phyloP scores from a whole-genome alignment of 1,140 invertebrate species.

The Alviniconcha marisindica region DNA sequence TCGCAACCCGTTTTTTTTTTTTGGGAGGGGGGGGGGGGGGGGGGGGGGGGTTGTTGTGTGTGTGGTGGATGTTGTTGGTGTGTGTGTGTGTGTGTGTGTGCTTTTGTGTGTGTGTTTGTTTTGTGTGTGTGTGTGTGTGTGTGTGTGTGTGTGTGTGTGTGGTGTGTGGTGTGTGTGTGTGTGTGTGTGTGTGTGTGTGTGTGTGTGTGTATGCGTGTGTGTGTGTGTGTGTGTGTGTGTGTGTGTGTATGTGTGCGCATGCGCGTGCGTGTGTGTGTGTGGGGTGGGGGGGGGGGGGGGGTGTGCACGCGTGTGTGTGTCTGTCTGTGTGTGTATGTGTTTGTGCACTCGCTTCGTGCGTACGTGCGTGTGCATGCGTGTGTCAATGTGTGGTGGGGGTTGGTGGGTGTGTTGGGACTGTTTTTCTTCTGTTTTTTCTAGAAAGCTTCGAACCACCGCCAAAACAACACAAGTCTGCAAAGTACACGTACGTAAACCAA shows the following conservation, averaged over 20 bases:
- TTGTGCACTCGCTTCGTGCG: background rate
- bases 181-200: background rate
- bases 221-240: background rate
- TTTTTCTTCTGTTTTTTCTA: too few species aligned
- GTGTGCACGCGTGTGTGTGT: background rate
- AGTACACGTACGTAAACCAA: too few species aligned
- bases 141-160: background rate
- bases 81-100: background rate
- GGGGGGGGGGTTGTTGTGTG: background rate
- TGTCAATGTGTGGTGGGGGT: too few species aligned
- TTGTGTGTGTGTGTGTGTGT: background rate
- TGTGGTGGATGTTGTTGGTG: background rate
- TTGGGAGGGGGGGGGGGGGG: too few species aligned
- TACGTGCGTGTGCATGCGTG: too few species aligned
- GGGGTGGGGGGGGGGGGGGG: background rate
- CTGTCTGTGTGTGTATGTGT: background rate
- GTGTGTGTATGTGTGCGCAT: background rate
- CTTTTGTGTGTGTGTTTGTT: background rate
- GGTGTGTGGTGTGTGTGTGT: background rate
- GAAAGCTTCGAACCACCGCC: too few species aligned
- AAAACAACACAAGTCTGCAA: too few species aligned
- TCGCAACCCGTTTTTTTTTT: too few species aligned
- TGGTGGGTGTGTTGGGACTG: too few species aligned
- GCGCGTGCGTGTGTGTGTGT: too few species aligned
- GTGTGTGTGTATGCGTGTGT: conserved; percentile 13